Conservation (phyloP, 2,888 invertebrate genomes). For the Ochropleura plecta region DNA sequence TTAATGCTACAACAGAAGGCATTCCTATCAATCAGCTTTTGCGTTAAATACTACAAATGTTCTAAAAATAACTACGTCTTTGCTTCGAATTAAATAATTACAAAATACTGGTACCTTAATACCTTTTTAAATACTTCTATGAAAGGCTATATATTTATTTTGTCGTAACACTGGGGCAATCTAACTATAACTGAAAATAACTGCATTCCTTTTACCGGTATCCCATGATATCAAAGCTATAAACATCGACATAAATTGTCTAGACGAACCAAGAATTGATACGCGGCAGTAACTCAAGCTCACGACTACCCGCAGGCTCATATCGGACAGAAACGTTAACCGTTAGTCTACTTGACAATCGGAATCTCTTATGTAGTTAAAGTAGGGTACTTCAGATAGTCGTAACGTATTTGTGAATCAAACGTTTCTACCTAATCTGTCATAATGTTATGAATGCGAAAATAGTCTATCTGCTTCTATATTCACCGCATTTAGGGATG, state of each 20-base stretch:
- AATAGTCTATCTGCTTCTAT: neutral
- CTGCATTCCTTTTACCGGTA: neutral
- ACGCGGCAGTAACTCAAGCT: slow-evolving; percentile 22
- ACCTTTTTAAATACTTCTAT: neutral
- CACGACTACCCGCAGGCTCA: slow-evolving; percentile 24
- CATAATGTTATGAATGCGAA: neutral
- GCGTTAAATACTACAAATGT: too few relatives aligned
- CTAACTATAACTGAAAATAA: neutral
- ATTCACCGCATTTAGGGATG: neutral
- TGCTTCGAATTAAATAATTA: too few relatives aligned
- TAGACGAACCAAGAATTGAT: slow-evolving; percentile 16
- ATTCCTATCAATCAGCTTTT: too few relatives aligned
- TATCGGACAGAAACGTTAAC: slow-evolving; percentile 16
- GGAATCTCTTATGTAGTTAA: neutral
- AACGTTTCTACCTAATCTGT: neutral
- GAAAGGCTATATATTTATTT: neutral
- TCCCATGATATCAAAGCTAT: slow-evolving; percentile 9
- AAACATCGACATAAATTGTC: slow-evolving; percentile 22
- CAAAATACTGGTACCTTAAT: neutral
- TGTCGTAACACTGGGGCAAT: neutral
- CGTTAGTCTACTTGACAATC: slow-evolving; percentile 13
- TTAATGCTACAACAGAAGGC: too few relatives aligned
- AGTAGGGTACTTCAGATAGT: neutral
- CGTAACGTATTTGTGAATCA: neutral
- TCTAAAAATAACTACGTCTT: too few relatives aligned